These are phyloP conservation scores for Heterotis niloticus DNA, from an alignment of 2,113 vertebrate genomes.

Conservation along the genomic window DNA sequence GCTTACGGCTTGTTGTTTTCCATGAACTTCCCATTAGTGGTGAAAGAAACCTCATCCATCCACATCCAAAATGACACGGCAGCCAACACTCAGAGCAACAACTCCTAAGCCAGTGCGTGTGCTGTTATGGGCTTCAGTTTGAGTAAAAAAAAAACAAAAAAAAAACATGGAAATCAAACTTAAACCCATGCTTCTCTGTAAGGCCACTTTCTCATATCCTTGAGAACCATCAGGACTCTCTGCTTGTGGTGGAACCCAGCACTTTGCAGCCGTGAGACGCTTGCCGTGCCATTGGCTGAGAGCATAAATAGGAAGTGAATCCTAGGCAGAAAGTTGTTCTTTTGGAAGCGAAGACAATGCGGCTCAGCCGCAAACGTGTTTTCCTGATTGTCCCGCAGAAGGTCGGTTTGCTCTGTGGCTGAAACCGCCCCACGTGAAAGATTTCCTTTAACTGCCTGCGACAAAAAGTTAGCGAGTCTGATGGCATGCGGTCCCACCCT, in stretches of 20 bases:
- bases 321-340: neutral
- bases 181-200: neutral
- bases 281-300: neutral
- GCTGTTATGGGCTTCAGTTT: neutral
- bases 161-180: neutral
- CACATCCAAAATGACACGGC: neutral
- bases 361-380: neutral
- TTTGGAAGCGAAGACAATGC: neutral
- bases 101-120: neutral
- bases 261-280: neutral
- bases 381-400: neutral
- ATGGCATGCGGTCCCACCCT: neutral
- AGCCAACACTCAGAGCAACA: neutral
- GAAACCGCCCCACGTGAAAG: neutral
- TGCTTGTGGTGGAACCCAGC: neutral
- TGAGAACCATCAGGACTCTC: neutral
- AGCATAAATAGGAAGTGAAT: neutral
- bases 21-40: slow-evolving; percentile 29
- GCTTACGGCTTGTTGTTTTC: slow-evolving; percentile 16
- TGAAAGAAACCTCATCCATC: slow-evolving; percentile 21
- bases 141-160: too few relatives aligned
- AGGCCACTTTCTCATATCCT: neutral
- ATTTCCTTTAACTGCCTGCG: slow-evolving; percentile 7
- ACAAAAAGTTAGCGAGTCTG: neutral
- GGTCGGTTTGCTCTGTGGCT: neutral